Evolutionary conservation across 35 echinoderm and acorn worm genomes (phyloP).

Genomic region (Heliocidaris tuberculata): DNA sequence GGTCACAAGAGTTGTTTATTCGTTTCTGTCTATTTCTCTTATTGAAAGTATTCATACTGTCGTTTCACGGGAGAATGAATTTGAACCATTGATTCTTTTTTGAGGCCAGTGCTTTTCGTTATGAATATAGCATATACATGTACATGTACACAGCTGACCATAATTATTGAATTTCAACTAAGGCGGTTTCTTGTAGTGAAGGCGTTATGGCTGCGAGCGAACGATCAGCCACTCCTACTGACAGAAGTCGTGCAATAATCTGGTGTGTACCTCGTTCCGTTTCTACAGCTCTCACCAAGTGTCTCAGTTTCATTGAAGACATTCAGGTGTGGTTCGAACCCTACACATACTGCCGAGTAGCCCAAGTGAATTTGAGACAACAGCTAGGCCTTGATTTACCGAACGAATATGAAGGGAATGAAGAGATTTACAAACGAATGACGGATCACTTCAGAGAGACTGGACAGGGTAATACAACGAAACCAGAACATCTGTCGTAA

Average conservation of each 20-base stretch:
- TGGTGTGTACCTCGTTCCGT: conserved; percentile 31
- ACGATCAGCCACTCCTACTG: too few relatives aligned
- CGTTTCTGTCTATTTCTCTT: too few relatives aligned
- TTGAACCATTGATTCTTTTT: too few relatives aligned
- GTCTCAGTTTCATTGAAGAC: conserved; percentile 14
- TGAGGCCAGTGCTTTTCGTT: too few relatives aligned
- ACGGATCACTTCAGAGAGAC: background rate
- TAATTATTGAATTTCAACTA: too few relatives aligned
- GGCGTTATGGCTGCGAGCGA: too few relatives aligned
- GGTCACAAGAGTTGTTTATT: too few relatives aligned
- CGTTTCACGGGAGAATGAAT: too few relatives aligned
- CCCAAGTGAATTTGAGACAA: background rate
- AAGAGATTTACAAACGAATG: background rate
- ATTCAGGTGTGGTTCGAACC: conserved; percentile 24
- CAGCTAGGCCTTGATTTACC: background rate
- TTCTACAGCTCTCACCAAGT: background rate
- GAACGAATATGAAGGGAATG: conserved; percentile 31
- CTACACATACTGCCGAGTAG: background rate
- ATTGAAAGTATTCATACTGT: too few relatives aligned
- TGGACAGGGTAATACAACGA: background rate
- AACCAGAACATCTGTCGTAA: background rate
- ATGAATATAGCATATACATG: too few relatives aligned
- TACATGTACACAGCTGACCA: too few relatives aligned
- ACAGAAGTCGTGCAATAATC: background rate
- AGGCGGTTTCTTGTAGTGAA: too few relatives aligned